Base-by-base conservation (phyloP, 2,113 vertebrate species). In the Campylomormyrus tamandua region DNA sequence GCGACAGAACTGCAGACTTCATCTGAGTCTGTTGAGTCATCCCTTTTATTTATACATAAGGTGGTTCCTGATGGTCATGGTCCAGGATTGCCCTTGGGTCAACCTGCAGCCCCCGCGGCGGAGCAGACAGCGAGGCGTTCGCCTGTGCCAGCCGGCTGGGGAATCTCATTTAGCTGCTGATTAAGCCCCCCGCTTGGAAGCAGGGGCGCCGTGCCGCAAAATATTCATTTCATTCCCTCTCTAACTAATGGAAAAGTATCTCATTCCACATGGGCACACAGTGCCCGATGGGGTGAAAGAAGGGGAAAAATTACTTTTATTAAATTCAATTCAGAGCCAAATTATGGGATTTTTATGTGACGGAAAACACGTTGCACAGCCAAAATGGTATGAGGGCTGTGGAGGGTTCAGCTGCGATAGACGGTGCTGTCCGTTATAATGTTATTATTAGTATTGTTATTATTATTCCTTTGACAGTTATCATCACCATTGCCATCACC, bases 291-390 rank as follows among this genome's bases (percentile, higher is more conserved):
- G 87, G 87, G 87, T 45, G 87, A 88, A 13, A 88, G 56, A 27
- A 88, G 42, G 87, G 56, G 87, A 88, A 88, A 88, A 88, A 87
- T 58, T 42, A 88, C 87, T 88, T 88, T 88, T 88, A 88, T 88
- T 88, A 88, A 88, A 88, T 88, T 88, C 87, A 88, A 88, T 88
- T 88, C 87, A 46, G 53, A 66, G 87, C 87, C 52, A 58, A 88
- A 88, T 88, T 58, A 88, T 88, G 87, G 35, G 87, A 88, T 88
- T 88, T 88, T 88, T 88, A 88, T 58, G 87, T 58, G 87, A 53
- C 39, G 7, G 35, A 46, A 58, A 88, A 56, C 87, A 27, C 39
- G 39, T 88, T 15, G 13, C 87, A 27, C 15, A 66, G 87, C 87
- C 53, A 53, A 35, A 88, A 66, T 66, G 87, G 58, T 88, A 50